phyloP scores from a whole-genome alignment of 2,113 vertebrate genomes.

The Cynocephalus volans region DNA sequence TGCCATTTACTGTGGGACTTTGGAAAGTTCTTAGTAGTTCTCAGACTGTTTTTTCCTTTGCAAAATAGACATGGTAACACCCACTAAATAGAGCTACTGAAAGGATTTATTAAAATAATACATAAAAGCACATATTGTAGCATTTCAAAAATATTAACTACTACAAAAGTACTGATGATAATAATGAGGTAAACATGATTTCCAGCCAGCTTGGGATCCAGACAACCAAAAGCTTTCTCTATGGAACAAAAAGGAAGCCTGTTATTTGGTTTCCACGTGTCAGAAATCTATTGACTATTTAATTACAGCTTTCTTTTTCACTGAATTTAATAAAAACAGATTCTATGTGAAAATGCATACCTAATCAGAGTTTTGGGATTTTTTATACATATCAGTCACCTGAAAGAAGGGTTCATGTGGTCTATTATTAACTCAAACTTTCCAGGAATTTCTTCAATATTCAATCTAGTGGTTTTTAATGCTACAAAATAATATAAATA shows the following conservation, averaged over 20 bases:
- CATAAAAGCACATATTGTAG: not conserved
- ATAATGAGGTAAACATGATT: not conserved
- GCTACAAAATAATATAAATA: not conserved
- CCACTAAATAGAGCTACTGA: not conserved
- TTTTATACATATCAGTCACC: not conserved
- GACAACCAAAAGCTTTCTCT: not conserved
- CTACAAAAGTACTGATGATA: not conserved
- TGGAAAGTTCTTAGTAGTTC: not conserved
- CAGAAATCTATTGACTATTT: not conserved
- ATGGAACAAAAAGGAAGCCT: not conserved
- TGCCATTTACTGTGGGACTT: not conserved
- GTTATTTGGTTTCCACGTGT: not conserved
- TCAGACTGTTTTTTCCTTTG: not conserved
- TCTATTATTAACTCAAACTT: not conserved
- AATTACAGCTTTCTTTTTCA: not conserved
- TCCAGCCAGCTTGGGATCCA: not conserved
- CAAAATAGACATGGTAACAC: not conserved
- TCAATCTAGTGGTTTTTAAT: not conserved
- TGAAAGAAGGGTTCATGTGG: not conserved
- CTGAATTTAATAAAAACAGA: not conserved
- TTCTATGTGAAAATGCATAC: not conserved
- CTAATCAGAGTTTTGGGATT: not conserved
- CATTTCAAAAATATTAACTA: not conserved
- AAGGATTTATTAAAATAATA: slow-evolving; percentile 9
- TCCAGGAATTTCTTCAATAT: slow-evolving; percentile 17